A percentile compares a stretch with the other conserved stretches of the same genome.
Conservation (phyloP, 2,888 invertebrate species). For the Drosophila subsilvestris region DNA sequence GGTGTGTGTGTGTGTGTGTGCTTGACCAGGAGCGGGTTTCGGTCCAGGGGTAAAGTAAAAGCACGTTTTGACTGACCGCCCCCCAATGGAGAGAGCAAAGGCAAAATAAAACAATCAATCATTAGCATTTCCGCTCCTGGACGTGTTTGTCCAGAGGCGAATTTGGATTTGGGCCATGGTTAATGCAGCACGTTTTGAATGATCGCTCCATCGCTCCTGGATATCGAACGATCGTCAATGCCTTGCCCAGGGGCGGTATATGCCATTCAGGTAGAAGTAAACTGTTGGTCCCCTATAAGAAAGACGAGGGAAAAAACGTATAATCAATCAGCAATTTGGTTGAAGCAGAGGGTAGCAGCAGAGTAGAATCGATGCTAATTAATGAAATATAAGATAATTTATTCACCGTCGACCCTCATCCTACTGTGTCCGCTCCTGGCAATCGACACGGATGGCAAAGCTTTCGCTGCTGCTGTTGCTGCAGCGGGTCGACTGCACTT, state of each 20-base stretch:
- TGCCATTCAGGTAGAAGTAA: background rate
- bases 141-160: background rate
- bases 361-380: background rate
- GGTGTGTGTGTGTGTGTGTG: constrained; percentile 23
- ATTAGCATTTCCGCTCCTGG: background rate
- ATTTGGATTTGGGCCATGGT: background rate
- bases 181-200: background rate
- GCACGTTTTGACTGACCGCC: background rate
- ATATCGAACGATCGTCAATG: background rate
- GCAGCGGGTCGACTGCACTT: constrained; percentile 28
- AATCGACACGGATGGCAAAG: constrained; percentile 16
- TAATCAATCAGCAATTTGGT: background rate
- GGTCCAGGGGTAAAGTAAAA: constrained; percentile 9
- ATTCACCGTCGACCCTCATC: background rate
- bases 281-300: background rate
- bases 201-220: background rate
- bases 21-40: constrained; percentile 15
- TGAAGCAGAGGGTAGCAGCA: background rate
- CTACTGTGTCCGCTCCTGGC: constrained; percentile 20
- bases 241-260: background rate
- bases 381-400: background rate
- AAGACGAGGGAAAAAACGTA: background rate
- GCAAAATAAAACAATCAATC: background rate
- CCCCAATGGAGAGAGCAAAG: background rate
- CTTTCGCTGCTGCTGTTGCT: constrained; percentile 12